phyloP scores from a whole-genome alignment of 2,797 vertebrate genomes.

The Leptodactylus fallax region DNA sequence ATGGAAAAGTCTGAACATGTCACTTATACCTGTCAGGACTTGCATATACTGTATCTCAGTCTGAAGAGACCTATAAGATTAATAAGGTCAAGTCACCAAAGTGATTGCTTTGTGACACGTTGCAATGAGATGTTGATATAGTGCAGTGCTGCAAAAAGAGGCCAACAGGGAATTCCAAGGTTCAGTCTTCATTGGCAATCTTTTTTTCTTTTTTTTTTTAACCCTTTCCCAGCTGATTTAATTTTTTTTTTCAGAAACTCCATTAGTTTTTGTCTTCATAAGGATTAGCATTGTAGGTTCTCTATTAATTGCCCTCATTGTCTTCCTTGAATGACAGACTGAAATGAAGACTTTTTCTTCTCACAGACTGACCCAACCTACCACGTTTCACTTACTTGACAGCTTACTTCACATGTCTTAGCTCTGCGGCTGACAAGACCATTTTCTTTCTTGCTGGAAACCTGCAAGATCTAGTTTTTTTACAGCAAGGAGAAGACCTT shows the following conservation, averaged over 20 bases:
- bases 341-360: conserved; percentile 27
- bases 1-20: no score
- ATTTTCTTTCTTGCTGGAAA: conserved; percentile 37
- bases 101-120: no score
- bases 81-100: no score
- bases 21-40: no score
- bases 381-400: conserved; percentile 26
- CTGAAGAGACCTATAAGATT: no score
- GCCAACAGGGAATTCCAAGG: no score
- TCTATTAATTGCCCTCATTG: conserved; percentile 30
- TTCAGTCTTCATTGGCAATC: no score
- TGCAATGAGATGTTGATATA: no score
- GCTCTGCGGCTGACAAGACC: conserved; percentile 23
- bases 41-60: no score
- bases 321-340: conserved; percentile 32
- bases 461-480: conserved; percentile 43
- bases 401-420: conserved; percentile 14
- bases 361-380: conserved; percentile 25
- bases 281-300: conserved; percentile 24
- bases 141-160: no score
- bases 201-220: no score
- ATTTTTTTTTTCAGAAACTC: neutral
- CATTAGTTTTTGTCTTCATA: neutral
- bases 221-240: neutral
- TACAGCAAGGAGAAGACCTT: conserved; percentile 20